Conservation (phyloP, 2,888 invertebrate species). For the Rambutsinella grinnellia region DNA sequence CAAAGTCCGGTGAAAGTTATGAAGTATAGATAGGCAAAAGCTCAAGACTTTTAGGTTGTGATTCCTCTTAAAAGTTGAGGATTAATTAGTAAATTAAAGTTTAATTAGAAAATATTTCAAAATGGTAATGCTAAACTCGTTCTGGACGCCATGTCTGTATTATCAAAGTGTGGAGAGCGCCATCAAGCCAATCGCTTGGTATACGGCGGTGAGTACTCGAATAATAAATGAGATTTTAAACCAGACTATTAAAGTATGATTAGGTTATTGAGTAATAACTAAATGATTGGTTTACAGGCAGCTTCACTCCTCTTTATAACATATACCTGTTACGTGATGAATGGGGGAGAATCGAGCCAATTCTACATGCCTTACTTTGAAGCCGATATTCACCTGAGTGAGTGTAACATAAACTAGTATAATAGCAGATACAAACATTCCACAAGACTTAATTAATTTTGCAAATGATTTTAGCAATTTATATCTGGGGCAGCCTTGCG, state of each 20-base stretch:
- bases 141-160: constrained; percentile 93
- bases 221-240: too few species aligned
- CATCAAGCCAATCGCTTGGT: constrained; percentile 83
- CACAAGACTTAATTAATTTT: background rate
- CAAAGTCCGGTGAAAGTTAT: too few species aligned
- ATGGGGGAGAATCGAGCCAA: constrained; percentile 90
- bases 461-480: constrained; percentile 79
- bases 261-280: too few species aligned
- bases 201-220: constrained; percentile 76
- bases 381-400: constrained; percentile 83
- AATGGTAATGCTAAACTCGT: constrained; percentile 82
- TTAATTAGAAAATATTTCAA: constrained; percentile 67
- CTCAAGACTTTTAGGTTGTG: too few species aligned
- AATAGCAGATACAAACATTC: background rate
- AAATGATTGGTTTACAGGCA: constrained; percentile 72
- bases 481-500: constrained; percentile 77
- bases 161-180: constrained; percentile 82
- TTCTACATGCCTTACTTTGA: constrained; percentile 91
- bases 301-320: constrained; percentile 82
- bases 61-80: too few species aligned
- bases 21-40: too few species aligned
- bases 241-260: too few species aligned
- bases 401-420: constrained; percentile 68
- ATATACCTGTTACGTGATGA: constrained; percentile 81
- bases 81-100: too few species aligned